phyloP scores from a whole-genome alignment of 1,140 invertebrate species.

The Drosophila tsacasi region DNA sequence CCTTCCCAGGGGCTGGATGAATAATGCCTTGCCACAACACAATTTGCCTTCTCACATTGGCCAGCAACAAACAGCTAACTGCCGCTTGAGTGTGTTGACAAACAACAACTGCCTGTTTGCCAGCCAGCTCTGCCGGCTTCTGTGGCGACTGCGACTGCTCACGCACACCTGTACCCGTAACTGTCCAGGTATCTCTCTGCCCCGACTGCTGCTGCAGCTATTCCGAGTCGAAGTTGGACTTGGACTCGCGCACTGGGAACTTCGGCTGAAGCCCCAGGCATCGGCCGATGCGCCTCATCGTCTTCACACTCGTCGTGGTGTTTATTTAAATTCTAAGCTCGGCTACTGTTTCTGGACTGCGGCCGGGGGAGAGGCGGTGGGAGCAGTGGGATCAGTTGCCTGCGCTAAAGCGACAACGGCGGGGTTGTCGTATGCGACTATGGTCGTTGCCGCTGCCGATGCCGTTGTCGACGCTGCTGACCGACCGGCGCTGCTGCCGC shows the following conservation, averaged over 20 bases:
- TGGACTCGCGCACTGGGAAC: neutral
- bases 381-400: conserved; percentile 21
- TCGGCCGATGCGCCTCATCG: conserved; percentile 45
- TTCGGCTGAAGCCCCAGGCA: conserved; percentile 28
- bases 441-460: conserved; percentile 29
- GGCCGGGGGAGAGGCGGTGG: conserved; percentile 7
- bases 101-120: conserved; percentile 57
- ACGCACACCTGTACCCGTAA: conserved; percentile 22
- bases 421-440: conserved; percentile 10
- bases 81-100: conserved; percentile 71
- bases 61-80: conserved; percentile 66
- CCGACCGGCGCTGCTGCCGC: conserved; percentile 46
- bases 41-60: conserved; percentile 25
- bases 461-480: conserved; percentile 45
- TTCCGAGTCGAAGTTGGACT: conserved; percentile 8
- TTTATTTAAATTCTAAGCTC: conserved; percentile 85
- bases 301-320: conserved; percentile 52
- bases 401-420: conserved; percentile 51
- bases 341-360: conserved; percentile 58
- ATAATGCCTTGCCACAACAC: conserved; percentile 12
- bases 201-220: conserved; percentile 7
- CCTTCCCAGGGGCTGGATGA: conserved; percentile 18
- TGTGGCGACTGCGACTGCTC: conserved; percentile 14
- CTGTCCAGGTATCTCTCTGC: conserved; percentile 29
- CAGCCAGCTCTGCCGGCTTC: conserved; percentile 30